Evolutionary conservation across 2,113 vertebrate species (phyloP).

Genomic region (Ornithorhynchus anatinus): DNA sequence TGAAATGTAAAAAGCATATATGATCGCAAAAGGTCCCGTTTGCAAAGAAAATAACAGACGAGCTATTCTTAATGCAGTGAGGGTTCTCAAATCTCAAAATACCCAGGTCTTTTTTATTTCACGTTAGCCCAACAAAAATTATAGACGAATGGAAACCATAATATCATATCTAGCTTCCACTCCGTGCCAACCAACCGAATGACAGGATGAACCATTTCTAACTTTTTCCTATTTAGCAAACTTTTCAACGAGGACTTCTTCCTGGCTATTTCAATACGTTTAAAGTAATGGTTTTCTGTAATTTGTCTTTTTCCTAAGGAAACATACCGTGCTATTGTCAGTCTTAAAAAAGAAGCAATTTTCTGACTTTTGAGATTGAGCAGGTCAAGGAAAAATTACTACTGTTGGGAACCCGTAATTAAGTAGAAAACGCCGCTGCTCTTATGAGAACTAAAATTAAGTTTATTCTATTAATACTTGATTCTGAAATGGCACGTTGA

Average conservation of each 20-base stretch:
- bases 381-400: constrained; percentile 81
- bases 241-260: constrained; percentile 76
- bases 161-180: constrained; percentile 6
- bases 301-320: constrained; percentile 79
- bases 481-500: constrained; percentile 58
- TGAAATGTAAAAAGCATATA: constrained; percentile 20
- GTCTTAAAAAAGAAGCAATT: constrained; percentile 85
- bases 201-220: constrained; percentile 29
- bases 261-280: constrained; percentile 75
- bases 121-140: background rate
- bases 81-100: constrained; percentile 31
- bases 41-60: constrained; percentile 6
- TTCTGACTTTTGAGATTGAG: constrained; percentile 83
- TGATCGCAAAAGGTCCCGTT: constrained; percentile 19
- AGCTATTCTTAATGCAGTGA: constrained; percentile 25
- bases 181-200: constrained; percentile 31
- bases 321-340: constrained; percentile 85
- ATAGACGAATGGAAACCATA: constrained; percentile 10
- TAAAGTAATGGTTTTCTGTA: constrained; percentile 80
- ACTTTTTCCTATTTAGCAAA: constrained; percentile 69
- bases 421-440: constrained; percentile 81
- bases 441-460: constrained; percentile 77
- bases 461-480: constrained; percentile 81
- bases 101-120: constrained; percentile 17
- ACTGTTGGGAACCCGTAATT: constrained; percentile 78